These are phyloP conservation scores for Lepilemur ruficaudatus DNA, from an alignment of 2,797 vertebrate species.

Conservation along the genomic window DNA sequence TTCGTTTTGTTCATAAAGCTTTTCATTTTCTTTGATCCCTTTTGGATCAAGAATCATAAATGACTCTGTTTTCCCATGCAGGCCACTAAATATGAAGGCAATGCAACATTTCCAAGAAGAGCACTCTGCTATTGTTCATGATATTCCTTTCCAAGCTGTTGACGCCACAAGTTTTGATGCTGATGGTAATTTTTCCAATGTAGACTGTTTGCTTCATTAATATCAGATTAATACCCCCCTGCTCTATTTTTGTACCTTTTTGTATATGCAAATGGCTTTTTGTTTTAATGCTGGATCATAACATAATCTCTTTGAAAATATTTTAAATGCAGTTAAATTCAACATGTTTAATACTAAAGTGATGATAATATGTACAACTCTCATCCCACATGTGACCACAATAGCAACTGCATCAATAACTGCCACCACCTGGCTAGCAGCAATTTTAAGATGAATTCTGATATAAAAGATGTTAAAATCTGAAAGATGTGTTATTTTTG, in stretches of 20 bases:
- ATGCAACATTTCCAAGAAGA: background rate
- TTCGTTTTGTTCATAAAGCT: background rate
- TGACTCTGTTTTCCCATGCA: background rate
- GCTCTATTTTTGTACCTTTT: background rate
- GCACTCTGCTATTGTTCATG: accelerated
- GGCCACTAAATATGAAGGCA: background rate
- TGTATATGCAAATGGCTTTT: background rate
- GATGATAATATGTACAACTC: accelerated
- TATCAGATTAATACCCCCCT: background rate
- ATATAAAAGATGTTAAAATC: background rate
- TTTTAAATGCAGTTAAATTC: background rate
- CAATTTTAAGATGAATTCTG: background rate
- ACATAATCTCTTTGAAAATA: background rate
- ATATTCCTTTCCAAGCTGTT: background rate
- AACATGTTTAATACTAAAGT: background rate
- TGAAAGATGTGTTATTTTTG: background rate
- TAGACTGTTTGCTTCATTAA: background rate
- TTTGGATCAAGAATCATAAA: background rate
- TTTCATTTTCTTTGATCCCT: background rate
- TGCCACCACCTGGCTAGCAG: background rate
- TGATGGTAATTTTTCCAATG: background rate
- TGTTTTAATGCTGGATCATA: background rate
- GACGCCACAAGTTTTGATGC: background rate
- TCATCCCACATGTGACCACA: background rate
- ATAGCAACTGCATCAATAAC: accelerated